Base-by-base conservation (phyloP, 2,797 vertebrate genomes). In the Pantherophis alleghaniensis region DNA sequence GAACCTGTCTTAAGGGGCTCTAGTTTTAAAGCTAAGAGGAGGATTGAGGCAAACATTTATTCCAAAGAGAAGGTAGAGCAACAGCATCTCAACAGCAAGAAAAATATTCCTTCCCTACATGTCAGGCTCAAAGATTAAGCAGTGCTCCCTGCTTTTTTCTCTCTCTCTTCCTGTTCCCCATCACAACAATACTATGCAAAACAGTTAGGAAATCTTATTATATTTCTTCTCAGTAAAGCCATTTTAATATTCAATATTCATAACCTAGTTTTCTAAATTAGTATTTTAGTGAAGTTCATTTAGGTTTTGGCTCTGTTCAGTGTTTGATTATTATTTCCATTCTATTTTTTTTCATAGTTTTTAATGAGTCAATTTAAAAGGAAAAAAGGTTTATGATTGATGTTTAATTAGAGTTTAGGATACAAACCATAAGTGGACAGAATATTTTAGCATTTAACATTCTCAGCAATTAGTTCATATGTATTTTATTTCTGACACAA, bases 341-440 rank as follows among this genome's bases (percentile, higher is more conserved):
- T 47, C 42, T n/a, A 83, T 91, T 53, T 83, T 42, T 63, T 56
- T 61, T 1, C 6, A 2, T 60, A 60, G 47, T 37, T 88, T 53
- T 87, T 61, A 66, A 55, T 92, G 86, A 88, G n/a, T 69, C 22
- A 69, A 42, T 69, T 92, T 92, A 53, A 51, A 60, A 88, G 51
- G 4, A 22, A 51, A 86, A 86, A n/a, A 60, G 47, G 37, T 20
- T 51, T 92, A 47, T 79, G 24, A 59, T 37, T 26, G n/a, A 51
- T 61, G 22, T 53, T 32, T 51, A 26, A 90, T 86, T 88, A 5
- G 0, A 6, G 20, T 13, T 5, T 0, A 59, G 3, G 4, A 4
- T 0, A 11, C 26, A 42, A n/a, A 1, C 4, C 0, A 4, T 63
- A 79, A 79, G 42, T 5, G 6, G 42, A 53, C 28, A 13, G 74